Conservation (phyloP, 2,113 vertebrate species). For the Rhabdornis inornatus region DNA sequence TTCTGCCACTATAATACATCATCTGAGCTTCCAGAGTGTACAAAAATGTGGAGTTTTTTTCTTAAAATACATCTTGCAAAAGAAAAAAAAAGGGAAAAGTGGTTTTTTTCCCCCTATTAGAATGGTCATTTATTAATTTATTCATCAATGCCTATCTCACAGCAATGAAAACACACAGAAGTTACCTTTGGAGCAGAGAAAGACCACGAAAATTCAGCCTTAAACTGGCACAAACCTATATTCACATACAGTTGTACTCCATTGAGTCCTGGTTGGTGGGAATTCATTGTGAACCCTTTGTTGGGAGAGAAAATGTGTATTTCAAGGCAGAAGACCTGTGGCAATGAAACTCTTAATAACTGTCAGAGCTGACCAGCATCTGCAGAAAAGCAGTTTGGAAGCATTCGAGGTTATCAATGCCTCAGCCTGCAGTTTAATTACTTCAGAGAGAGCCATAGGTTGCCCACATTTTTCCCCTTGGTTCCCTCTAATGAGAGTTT, state of each 20-base stretch:
- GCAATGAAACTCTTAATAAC: background rate
- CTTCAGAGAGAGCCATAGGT: background rate
- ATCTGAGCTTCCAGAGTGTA: background rate
- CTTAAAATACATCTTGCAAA: background rate
- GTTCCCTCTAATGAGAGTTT: conserved; percentile 53
- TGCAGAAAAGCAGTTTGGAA: conserved; percentile 30
- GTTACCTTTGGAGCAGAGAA: background rate
- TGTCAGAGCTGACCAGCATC: background rate
- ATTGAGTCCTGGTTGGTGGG: background rate
- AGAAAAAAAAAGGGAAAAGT: background rate
- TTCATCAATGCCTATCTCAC: background rate
- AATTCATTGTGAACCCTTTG: background rate
- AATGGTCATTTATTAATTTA: background rate
- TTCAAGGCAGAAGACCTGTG: background rate
- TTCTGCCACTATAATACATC: background rate
- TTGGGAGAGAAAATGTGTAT: background rate
- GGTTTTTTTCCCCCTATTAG: accelerated
- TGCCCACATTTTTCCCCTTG: background rate
- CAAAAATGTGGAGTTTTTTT: background rate
- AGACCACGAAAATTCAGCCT: background rate
- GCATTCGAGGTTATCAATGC: background rate
- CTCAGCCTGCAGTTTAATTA: background rate
- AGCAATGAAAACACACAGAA: background rate
- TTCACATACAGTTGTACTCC: background rate
- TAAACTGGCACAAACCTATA: background rate